Percentiles rank a stretch among this genome's conserved stretches.
phyloP scores from a whole-genome alignment of 2,113 vertebrate species.

The Xenotilapia leptura region DNA sequence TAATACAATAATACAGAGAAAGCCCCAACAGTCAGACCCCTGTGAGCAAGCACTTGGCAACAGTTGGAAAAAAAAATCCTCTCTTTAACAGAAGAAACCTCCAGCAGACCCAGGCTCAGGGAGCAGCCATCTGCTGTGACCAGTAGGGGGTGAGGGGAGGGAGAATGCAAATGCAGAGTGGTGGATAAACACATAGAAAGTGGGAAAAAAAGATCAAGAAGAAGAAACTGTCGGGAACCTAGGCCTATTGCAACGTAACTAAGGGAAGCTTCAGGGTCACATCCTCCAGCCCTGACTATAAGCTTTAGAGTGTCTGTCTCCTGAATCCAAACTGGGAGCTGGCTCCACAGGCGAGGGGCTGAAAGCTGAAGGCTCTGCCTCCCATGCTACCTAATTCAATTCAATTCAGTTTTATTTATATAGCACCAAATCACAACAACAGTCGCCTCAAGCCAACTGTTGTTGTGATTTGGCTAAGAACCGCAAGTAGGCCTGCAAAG shows the following conservation, averaged over 20 bases:
- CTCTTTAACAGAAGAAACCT: background rate
- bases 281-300: background rate
- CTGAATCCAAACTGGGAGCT: background rate
- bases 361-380: background rate
- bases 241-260: background rate
- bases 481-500: background rate
- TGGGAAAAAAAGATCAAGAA: background rate
- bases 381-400: background rate
- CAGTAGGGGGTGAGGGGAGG: background rate
- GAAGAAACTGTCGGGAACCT: background rate
- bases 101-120: background rate
- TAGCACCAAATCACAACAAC: background rate
- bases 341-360: background rate
- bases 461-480: background rate
- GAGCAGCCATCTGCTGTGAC: background rate
- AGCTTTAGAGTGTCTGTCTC: background rate
- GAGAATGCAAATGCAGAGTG: background rate
- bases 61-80: background rate
- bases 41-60: background rate
- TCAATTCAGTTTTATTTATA: background rate
- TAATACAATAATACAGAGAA: background rate
- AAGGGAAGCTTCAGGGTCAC: background rate
- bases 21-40: accelerated
- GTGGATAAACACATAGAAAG: background rate
- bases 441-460: background rate